These are phyloP conservation scores for Acropternis orthonyx DNA, from an alignment of 2,797 vertebrate species.

Conservation along the genomic window DNA sequence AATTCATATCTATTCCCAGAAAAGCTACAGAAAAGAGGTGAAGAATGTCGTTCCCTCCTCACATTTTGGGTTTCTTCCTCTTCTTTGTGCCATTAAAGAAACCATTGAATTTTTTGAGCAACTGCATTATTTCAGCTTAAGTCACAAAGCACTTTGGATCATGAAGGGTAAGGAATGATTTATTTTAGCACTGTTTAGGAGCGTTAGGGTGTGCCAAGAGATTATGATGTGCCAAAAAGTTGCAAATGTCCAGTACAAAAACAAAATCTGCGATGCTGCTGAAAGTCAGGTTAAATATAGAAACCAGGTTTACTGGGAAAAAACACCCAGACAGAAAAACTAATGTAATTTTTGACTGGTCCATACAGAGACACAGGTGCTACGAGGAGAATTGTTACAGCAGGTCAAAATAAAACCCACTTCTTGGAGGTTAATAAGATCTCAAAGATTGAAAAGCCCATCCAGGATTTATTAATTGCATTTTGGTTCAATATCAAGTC, in stretches of 20 bases:
- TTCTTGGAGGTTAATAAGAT: not conserved
- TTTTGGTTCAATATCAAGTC: not conserved
- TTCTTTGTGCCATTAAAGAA: not conserved
- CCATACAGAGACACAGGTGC: not conserved
- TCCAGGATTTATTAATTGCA: not conserved
- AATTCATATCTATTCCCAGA: not conserved
- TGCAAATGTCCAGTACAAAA: constrained; percentile 4
- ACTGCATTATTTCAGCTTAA: not conserved
- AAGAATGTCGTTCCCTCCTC: not conserved
- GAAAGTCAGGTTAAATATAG: constrained; percentile 8
- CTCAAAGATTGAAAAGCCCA: not conserved
- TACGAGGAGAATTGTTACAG: not conserved
- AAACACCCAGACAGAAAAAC: not conserved
- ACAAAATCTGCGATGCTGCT: not conserved
- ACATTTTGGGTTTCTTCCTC: not conserved
- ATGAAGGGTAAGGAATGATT: not conserved
- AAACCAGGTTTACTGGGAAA: not conserved
- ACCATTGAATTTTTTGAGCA: not conserved
- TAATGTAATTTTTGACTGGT: not conserved
- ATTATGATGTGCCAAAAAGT: not conserved
- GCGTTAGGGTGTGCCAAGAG: not conserved
- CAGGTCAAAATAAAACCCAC: not conserved
- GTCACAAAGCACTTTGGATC: not conserved
- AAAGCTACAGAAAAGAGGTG: not conserved
- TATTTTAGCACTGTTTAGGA: constrained; percentile 3